These are phyloP conservation scores for Orchesellides sinensis DNA, from an alignment of 2,888 invertebrate genomes.

Conservation along the genomic window DNA sequence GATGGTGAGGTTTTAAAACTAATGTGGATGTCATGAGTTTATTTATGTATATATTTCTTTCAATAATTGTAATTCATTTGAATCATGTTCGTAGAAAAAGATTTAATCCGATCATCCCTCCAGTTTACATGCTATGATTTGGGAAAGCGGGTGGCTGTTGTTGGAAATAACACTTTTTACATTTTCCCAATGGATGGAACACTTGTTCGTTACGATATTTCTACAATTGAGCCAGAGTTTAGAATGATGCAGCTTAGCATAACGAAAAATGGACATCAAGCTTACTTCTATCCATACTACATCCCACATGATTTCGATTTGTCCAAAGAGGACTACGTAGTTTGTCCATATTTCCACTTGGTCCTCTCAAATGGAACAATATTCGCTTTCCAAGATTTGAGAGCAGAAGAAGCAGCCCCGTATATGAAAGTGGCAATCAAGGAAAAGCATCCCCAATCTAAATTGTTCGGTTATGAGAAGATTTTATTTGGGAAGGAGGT, in stretches of 20 bases:
- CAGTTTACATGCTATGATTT: conserved; percentile 67
- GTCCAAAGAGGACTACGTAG: conserved; percentile 63
- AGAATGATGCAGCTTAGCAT: conserved; percentile 70
- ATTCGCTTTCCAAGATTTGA: conserved; percentile 66
- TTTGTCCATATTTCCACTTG: conserved; percentile 70
- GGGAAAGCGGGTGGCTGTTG: conserved; percentile 66
- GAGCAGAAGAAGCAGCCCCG: conserved; percentile 53
- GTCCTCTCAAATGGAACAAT: conserved; percentile 68
- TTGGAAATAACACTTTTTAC: conserved; percentile 65
- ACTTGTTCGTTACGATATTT: conserved; percentile 68
- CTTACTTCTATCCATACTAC: conserved; percentile 72
- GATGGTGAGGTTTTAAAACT: neutral
- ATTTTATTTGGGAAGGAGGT: conserved; percentile 53
- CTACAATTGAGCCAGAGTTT: conserved; percentile 70
- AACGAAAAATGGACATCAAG: conserved; percentile 64
- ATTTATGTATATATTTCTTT: too few species aligned
- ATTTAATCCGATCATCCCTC: neutral
- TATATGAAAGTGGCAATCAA: conserved; percentile 37
- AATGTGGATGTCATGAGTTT: too few species aligned
- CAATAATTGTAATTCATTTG: too few species aligned
- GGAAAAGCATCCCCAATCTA: neutral
- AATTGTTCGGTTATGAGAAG: conserved; percentile 59
- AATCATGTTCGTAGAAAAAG: neutral
- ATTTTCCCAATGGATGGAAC: conserved; percentile 71
- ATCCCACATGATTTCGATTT: conserved; percentile 67